Evolutionary conservation across 1,140 invertebrate genomes (phyloP), one percentile per base, ranked within the genome.

Genomic region (Scaptomyza hsui): DNA sequence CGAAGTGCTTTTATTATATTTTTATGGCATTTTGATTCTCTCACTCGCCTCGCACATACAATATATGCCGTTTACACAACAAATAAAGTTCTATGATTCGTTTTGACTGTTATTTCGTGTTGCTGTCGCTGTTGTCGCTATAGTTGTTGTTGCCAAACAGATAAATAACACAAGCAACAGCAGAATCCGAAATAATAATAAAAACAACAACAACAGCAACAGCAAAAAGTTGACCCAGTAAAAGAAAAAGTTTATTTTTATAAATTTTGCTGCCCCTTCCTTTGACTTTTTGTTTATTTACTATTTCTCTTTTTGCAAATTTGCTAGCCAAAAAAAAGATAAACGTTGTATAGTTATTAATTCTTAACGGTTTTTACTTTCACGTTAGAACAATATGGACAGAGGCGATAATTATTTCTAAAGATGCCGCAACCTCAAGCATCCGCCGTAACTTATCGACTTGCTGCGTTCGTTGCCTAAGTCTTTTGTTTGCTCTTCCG

Each of bases 311-410:
- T 48, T 47, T 42, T 71, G 53, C 57, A 73, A 64, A 67, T 74
- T 68, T 64, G 60, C 51, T 75, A 62, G 44, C 70, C 67, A 78
- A 78, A 56, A 74, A 26, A 6, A 26, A 26, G 6, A 29, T 29
- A 29, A 42, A 56, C 44, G 37, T 48, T 72, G 51, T 52, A 80
- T 80, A 86, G 82, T 78, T 86, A 86, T 86, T 86, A 86, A 88
- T 86, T 86, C 82, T 86, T 86, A 88, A 86, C 82, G 82, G 82
- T 81, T 86, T 86, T 86, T 86, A 86, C 82, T 86, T 86, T 86
- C 82, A 88, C 82, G 77, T 78, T 88, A 86, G 82, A 86, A 88
- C 82, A 86, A 86, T 86, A 86, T 88, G 78, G 77, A 86, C 81
- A 72, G 19, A 79, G 73, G 70, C 71, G 82, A 88, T 86, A 86